Percentiles rank a stretch among this genome's conserved stretches.
Conservation (phyloP, 1,140 invertebrate genomes). For the Sinella curviseta region DNA sequence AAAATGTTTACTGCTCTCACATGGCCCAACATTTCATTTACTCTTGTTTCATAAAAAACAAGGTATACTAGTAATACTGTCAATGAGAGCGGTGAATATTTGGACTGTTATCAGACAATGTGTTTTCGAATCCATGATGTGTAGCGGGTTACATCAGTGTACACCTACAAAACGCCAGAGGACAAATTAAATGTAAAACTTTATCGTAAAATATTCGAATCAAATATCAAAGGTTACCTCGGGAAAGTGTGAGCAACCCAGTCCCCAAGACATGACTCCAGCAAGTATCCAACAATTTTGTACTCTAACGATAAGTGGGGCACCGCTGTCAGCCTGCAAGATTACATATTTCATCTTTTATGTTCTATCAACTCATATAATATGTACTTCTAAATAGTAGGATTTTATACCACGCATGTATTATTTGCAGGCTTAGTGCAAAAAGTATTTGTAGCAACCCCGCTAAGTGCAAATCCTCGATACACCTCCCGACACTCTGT, state of each 20-base stretch:
- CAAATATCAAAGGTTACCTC: too few species aligned
- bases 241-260: conserved; percentile 9
- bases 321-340: conserved; percentile 5
- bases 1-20: too few species aligned
- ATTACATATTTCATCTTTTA: not conserved
- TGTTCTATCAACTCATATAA: not conserved
- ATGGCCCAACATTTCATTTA: not conserved
- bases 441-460: conserved; percentile 27
- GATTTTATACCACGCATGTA: conserved; percentile 31
- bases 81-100: too few species aligned
- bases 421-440: conserved; percentile 29
- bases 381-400: not conserved
- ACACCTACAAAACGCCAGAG: too few species aligned
- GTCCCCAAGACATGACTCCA: not conserved
- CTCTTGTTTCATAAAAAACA: not conserved
- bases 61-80: not conserved
- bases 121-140: not conserved
- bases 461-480: conserved; percentile 32
- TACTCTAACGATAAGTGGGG: not conserved
- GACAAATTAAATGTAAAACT: too few species aligned
- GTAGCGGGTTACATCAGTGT: not conserved
- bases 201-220: too few species aligned
- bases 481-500: conserved; percentile 31
- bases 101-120: not conserved
- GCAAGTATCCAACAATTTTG: not conserved